phyloP scores from a whole-genome alignment of 2,888 invertebrate genomes.

The Melitaea athalia region DNA sequence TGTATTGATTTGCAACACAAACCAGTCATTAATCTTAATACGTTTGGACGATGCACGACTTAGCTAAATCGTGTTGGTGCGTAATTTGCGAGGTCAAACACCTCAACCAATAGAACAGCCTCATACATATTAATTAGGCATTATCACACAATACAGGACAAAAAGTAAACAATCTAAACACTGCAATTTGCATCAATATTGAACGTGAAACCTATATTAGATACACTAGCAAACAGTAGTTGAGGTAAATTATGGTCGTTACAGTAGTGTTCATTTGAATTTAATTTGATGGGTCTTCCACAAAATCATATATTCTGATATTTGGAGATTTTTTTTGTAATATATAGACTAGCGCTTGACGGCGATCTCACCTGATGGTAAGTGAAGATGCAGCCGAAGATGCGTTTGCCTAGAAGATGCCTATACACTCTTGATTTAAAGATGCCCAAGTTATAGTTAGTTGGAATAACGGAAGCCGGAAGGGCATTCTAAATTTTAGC shows the following conservation, averaged over 20 bases:
- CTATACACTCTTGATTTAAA: too few species aligned
- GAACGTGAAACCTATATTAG: slow-evolving; percentile 1
- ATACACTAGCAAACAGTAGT: neutral
- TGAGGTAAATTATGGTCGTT: neutral
- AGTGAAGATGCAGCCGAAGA: too few species aligned
- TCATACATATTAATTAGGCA: slow-evolving; percentile 36
- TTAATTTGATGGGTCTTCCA: too few species aligned
- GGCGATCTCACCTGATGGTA: too few species aligned
- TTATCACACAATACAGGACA: slow-evolving; percentile 25
- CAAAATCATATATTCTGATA: too few species aligned
- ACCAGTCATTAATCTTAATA: slow-evolving; percentile 26
- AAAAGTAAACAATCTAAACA: slow-evolving; percentile 32
- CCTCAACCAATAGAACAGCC: slow-evolving; percentile 18
- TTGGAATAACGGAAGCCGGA: too few species aligned
- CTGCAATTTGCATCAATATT: slow-evolving; percentile 12
- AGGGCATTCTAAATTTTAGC: too few species aligned
- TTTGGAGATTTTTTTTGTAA: too few species aligned
- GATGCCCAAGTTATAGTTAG: too few species aligned
- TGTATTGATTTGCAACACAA: slow-evolving; percentile 14
- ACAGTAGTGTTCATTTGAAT: neutral
- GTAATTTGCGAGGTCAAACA: slow-evolving; percentile 31
- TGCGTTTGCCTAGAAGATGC: too few species aligned
- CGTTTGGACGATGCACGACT: slow-evolving; percentile 21
- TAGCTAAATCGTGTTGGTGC: slow-evolving; percentile 30
- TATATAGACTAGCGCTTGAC: too few species aligned